Evolutionary conservation across 2,797 vertebrate species (phyloP).

Genomic region (Coranthus polyacanthus): DNA sequence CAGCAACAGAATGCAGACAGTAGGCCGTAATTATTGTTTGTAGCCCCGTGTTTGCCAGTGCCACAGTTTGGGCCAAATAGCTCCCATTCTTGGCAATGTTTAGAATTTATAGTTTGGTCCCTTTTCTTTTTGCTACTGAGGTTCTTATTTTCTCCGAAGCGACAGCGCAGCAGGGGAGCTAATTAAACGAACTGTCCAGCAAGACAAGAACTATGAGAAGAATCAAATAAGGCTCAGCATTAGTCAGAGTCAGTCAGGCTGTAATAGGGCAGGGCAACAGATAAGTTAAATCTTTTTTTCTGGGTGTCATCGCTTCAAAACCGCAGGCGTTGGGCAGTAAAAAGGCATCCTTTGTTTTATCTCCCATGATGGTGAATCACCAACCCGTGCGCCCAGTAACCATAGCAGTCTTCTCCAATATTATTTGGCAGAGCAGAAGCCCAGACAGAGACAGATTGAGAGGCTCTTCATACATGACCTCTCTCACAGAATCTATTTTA

Average conservation of each 20-base stretch:
- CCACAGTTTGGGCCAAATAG: constrained; percentile 67
- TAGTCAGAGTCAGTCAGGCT: constrained; percentile 40
- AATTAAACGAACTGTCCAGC: constrained; percentile 26
- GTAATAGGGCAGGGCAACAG: constrained; percentile 28
- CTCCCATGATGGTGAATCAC: constrained; percentile 78
- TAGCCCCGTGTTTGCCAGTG: constrained; percentile 46
- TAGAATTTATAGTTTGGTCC: constrained; percentile 54
- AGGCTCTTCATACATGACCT: constrained; percentile 16
- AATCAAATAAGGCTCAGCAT: constrained; percentile 49
- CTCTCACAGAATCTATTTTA: background rate
- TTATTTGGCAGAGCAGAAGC: constrained; percentile 33
- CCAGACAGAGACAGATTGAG: constrained; percentile 31
- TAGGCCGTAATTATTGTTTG: constrained; percentile 73
- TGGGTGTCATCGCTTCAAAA: constrained; percentile 53
- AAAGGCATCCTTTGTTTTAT: constrained; percentile 71
- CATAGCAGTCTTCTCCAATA: constrained; percentile 65
- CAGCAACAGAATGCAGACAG: constrained; percentile 76
- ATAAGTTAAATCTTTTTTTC: constrained; percentile 60
- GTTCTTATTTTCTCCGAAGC: constrained; percentile 38
- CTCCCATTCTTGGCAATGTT: constrained; percentile 68
- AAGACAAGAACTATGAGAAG: constrained; percentile 13
- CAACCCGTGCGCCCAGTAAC: constrained; percentile 45
- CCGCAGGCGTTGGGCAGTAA: constrained; percentile 44
- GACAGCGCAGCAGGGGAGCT: constrained; percentile 35
- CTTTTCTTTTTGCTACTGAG: constrained; percentile 47